Evolutionary conservation across 2,113 vertebrate species (phyloP), one percentile per base, ranked within the genome.

Genomic region (Cochlearius cochlearius): DNA sequence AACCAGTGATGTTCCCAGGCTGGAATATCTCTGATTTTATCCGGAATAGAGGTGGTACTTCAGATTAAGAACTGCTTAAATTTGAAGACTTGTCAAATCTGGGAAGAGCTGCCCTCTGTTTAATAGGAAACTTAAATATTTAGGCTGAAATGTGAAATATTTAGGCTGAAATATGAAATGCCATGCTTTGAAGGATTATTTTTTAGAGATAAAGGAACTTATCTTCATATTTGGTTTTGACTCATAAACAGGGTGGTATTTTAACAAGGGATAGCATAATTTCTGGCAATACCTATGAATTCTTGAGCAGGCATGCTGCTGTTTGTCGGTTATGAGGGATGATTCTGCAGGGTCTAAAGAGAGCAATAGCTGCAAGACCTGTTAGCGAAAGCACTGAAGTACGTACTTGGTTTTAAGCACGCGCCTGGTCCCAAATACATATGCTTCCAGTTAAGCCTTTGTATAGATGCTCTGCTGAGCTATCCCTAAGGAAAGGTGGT

Each of bases 71-170:
- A 73, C 21, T 84, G 56, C 64, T 89, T 87, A 72, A 72, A 89
- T 87, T 39, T 64, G 74, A 82, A 86, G 27, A 89, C 82, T 12
- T 85, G 45, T 86, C 72, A 76, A 47, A 92, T 78, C 73, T 92
- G 22, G 36, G 60, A 92, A 92, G 15, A 87, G 5, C 17, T 82
- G 39, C 30, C 43, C 34, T 89, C 60, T 95, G 49, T 76, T 94
- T 89, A 86, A 81, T 15, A 91, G 32, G 55, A 91, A 96, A 78
- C 64, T 93, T 88, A 95, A 91, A 94, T 94, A 96, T 96, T 94
- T 95, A 94, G 95, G 71, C 77, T 95, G 88, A 90, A 93, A 85
- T 47, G 43, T 86, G 90, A 87, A 90, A 60, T 94, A 93, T 92
- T 96, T 92, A 90, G 83, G 75, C 85, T 95, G 62, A 91, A 91